These are phyloP conservation scores for Cromileptes altivelis DNA, from an alignment of 2,113 vertebrate species.

Conservation along the genomic window DNA sequence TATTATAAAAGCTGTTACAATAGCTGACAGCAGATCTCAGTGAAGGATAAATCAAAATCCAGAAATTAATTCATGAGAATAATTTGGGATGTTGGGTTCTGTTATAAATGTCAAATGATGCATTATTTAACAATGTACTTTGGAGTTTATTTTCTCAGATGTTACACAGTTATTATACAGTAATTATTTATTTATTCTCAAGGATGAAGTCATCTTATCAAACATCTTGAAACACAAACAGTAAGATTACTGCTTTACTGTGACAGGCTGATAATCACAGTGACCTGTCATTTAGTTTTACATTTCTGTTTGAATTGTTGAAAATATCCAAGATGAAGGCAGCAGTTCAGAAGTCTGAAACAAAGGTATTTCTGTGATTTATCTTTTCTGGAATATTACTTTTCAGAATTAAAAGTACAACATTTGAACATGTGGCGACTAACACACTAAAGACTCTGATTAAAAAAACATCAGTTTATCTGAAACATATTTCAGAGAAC, in stretches of 20 bases:
- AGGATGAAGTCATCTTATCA: neutral
- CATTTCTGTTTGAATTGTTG: neutral
- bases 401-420: neutral
- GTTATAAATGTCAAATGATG: neutral
- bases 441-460: constrained; percentile 40
- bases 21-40: too few relatives aligned
- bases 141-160: neutral
- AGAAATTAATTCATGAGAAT: too few relatives aligned
- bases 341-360: neutral
- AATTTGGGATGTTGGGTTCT: neutral
- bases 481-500: constrained; percentile 69
- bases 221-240: neutral
- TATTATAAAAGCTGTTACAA: too few relatives aligned
- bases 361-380: neutral
- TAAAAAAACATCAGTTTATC: constrained; percentile 71
- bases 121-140: neutral
- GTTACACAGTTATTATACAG: neutral
- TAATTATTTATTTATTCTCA: neutral
- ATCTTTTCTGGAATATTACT: neutral
- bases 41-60: too few relatives aligned
- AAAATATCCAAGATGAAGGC: neutral
- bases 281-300: neutral
- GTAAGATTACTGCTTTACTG: neutral
- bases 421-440: neutral
- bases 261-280: neutral